phyloP scores from a whole-genome alignment of 2,888 invertebrate genomes.

The Electrophaes corylata region DNA sequence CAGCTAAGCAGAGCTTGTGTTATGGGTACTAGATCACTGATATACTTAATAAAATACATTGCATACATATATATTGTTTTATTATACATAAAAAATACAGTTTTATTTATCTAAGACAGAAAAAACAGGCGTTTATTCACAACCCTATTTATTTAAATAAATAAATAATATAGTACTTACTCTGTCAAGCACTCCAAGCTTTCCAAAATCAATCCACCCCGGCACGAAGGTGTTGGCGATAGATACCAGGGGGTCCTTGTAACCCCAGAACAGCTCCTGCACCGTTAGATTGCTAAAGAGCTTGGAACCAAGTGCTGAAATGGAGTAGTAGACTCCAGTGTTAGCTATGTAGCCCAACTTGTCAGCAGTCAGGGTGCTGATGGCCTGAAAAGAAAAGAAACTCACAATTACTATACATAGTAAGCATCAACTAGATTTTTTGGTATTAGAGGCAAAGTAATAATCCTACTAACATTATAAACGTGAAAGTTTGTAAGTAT shows the following conservation, averaged over 20 bases:
- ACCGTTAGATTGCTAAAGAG: slow-evolving; percentile 87
- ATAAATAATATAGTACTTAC: slow-evolving; percentile 74
- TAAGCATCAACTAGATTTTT: too few species aligned
- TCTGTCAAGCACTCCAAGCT: slow-evolving; percentile 92
- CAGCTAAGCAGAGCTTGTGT: too few species aligned
- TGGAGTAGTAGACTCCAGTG: slow-evolving; percentile 86
- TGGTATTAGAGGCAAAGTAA: too few species aligned
- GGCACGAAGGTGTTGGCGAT: slow-evolving; percentile 90
- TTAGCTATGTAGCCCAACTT: slow-evolving; percentile 82
- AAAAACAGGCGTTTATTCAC: too few species aligned
- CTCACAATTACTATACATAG: not conserved
- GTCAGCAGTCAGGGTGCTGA: slow-evolving; percentile 72
- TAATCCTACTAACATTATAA: too few species aligned
- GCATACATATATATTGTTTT: not conserved
- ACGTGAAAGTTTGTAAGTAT: too few species aligned
- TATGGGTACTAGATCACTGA: too few species aligned
- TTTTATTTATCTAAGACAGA: too few species aligned
- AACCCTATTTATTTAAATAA: too few species aligned
- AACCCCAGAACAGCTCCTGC: slow-evolving; percentile 92
- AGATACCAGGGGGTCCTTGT: slow-evolving; percentile 89
- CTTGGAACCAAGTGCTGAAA: slow-evolving; percentile 85
- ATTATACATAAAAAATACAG: too few species aligned
- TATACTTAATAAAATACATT: too few species aligned
- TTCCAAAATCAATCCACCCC: slow-evolving; percentile 91
- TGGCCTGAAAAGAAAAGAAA: slow-evolving; percentile 54